A percentile compares a stretch with the other conserved stretches of the same genome.
phyloP scores from a whole-genome alignment of 2,797 vertebrate genomes.

The Columba guinea region DNA sequence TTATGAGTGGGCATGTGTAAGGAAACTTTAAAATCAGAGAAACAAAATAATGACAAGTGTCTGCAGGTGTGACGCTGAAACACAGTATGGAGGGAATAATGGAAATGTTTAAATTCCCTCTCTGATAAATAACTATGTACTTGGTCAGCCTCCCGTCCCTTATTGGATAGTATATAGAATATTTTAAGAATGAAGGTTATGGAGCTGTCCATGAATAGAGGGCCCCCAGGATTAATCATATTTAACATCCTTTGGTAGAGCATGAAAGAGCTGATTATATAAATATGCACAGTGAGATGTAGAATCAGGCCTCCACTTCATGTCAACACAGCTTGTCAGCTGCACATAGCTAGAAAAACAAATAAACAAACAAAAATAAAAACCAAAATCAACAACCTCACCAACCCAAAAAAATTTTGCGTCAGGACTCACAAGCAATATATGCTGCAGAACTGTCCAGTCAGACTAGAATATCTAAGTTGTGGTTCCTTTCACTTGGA shows the following conservation, averaged over 20 bases:
- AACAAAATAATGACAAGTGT: background rate
- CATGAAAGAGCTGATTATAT: background rate
- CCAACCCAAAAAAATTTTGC: background rate
- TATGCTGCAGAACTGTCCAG: background rate
- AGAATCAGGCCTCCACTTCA: background rate
- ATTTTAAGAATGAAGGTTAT: background rate
- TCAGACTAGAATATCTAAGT: fast-evolving
- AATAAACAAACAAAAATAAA: background rate
- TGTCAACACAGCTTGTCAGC: background rate
- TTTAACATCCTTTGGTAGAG: background rate
- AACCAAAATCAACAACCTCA: too few species aligned
- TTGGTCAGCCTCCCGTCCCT: background rate
- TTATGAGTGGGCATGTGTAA: background rate
- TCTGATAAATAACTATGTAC: background rate
- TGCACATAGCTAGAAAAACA: too few species aligned
- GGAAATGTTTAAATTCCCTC: background rate
- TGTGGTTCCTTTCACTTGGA: background rate
- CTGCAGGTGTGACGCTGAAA: background rate
- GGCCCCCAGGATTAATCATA: background rate
- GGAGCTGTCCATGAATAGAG: background rate
- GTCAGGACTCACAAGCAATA: background rate
- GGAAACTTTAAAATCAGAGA: background rate
- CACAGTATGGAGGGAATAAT: background rate
- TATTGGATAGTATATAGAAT: too few species aligned
- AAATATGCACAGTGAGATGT: background rate